Evolutionary conservation across 2,888 invertebrate species (phyloP).

Genomic region (Eupithecia dodoneata): DNA sequence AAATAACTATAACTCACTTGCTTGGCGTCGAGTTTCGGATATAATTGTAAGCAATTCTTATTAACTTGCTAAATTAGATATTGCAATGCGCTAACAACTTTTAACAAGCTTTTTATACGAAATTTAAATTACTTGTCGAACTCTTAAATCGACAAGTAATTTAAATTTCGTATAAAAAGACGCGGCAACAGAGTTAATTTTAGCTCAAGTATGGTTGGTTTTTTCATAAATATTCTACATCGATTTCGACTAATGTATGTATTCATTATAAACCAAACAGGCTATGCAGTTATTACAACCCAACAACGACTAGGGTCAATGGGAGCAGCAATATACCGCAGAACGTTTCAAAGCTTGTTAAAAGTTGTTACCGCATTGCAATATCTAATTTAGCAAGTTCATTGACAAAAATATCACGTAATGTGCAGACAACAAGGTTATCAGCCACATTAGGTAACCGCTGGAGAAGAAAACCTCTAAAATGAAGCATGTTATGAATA

Average conservation of each 20-base stretch:
- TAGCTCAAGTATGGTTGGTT: too few species aligned
- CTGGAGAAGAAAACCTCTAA: conserved; percentile 31
- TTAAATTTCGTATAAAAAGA: too few species aligned
- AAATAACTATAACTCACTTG: too few species aligned
- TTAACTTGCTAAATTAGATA: conserved; percentile 40
- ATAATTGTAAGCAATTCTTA: too few species aligned
- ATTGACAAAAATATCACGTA: conserved; percentile 43
- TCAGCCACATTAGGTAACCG: conserved; percentile 40
- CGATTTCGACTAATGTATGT: background rate
- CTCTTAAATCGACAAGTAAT: too few species aligned
- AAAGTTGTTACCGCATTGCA: conserved; percentile 34
- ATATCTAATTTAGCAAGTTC: conserved; percentile 42
- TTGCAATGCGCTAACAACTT: conserved; percentile 33
- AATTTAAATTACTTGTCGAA: too few species aligned
- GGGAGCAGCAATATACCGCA: background rate
- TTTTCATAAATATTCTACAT: too few species aligned
- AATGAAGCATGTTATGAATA: conserved; percentile 18
- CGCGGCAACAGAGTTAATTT: too few species aligned
- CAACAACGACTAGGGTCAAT: background rate
- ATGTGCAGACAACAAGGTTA: conserved; percentile 39
- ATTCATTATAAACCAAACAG: background rate
- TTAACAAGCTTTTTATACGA: too few species aligned
- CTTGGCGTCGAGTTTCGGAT: too few species aligned
- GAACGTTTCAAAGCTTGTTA: conserved; percentile 9
- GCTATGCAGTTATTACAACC: background rate